Conservation (phyloP, 2,113 vertebrate genomes). For the Chauna torquata region DNA sequence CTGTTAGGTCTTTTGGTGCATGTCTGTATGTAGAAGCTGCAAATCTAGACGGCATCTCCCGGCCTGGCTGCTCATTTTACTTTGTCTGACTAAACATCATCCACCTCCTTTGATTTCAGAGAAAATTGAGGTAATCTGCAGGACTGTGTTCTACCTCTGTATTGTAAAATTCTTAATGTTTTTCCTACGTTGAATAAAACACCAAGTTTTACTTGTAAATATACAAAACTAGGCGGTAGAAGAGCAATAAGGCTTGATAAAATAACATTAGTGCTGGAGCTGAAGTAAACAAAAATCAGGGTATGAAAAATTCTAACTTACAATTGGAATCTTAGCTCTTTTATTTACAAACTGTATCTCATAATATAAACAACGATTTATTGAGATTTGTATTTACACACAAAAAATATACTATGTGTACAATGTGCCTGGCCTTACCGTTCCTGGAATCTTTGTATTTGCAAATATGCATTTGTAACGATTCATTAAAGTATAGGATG, state of each 20-base stretch:
- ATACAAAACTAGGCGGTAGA: background rate
- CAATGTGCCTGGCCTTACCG: background rate
- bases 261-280: background rate
- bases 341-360: background rate
- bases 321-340: background rate
- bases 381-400: background rate
- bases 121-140: background rate
- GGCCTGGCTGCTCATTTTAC: background rate
- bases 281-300: background rate
- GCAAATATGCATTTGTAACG: background rate
- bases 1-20: background rate
- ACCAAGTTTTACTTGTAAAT: background rate
- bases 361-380: background rate
- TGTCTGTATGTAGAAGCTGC: background rate
- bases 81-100: background rate
- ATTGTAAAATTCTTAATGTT: background rate
- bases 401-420: background rate
- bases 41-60: background rate
- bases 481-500: background rate
- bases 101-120: background rate
- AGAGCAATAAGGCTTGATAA: background rate
- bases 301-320: background rate
- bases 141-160: background rate
- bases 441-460: background rate
- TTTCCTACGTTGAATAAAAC: background rate